These are phyloP conservation scores for Sparus aurata DNA, from an alignment of 2,797 vertebrate genomes.

Conservation along the genomic window DNA sequence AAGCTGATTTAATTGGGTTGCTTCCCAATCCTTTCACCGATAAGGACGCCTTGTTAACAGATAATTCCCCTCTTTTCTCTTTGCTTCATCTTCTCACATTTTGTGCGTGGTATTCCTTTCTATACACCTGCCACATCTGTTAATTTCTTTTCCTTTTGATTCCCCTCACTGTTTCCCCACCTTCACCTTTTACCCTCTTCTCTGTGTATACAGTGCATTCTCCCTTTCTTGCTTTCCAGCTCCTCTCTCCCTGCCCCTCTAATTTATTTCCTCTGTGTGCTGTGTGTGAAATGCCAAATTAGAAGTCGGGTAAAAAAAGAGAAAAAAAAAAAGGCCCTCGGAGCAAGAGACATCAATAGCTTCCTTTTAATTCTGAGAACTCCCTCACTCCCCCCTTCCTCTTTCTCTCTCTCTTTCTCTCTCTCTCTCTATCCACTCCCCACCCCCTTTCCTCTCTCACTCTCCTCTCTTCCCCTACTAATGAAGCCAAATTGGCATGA, in stretches of 20 bases:
- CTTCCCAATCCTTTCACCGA: constrained; percentile 66
- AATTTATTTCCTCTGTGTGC: constrained; percentile 74
- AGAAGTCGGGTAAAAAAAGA: constrained; percentile 67
- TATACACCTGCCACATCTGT: constrained; percentile 37
- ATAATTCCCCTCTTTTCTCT: constrained; percentile 65
- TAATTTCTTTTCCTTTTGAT: constrained; percentile 5
- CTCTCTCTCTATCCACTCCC: constrained; percentile 21
- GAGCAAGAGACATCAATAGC: constrained; percentile 81
- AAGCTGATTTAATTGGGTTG: constrained; percentile 78
- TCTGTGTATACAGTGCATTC: constrained; percentile 27
- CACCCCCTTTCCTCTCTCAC: constrained; percentile 18
- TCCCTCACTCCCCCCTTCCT: constrained; percentile 42
- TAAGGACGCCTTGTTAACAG: constrained; percentile 72
- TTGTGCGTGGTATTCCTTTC: not conserved
- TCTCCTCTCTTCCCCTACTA: constrained; percentile 56
- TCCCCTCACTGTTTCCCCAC: not conserved
- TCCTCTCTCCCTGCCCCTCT: constrained; percentile 46
- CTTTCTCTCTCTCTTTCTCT: constrained; percentile 13
- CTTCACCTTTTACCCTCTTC: constrained; percentile 31
- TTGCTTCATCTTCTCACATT: constrained; percentile 25
- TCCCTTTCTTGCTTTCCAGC: constrained; percentile 37
- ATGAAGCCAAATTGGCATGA: constrained; percentile 80
- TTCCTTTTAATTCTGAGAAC: constrained; percentile 79
- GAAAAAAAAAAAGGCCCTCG: constrained; percentile 63
- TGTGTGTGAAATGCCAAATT: constrained; percentile 81